Base-by-base conservation (phyloP, 2,797 vertebrate species). In the Periparus ater region DNA sequence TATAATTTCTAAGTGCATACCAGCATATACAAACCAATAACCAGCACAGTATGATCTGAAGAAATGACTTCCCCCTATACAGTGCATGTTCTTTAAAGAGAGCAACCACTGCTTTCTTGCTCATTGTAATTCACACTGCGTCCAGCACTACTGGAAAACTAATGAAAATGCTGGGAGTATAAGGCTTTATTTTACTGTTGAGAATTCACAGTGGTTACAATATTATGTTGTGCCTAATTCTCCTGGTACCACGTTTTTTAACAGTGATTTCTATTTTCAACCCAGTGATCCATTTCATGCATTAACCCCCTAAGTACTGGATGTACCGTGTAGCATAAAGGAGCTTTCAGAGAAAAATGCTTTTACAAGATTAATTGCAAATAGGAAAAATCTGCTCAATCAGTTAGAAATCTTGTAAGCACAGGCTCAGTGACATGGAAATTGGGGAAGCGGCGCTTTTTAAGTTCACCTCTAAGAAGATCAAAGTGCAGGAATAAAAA, bases 101-200 rank as follows among this genome's bases (percentile, higher is more conserved):
- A 95, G 91, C 94, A 92, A 92, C 95, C 86, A 94, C 89, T 79
- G 89, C 95, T 95, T 92, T 95, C 88, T 77, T 66, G 91, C 97
- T 98, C 98, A 98, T 98, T 98, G 97, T 97, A 96, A 98, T 98
- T 98, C 98, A 97, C 66, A 15, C 92, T 86, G 97, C 97, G 4
- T 98, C 96, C 96, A 93, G 67, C 66, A 77, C 96, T 95, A 96
- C 97, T 98, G 96, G 97, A 98, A 97, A 98, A 97, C 97, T 98
- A 98, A 98, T 98, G 98, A 98, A 98, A 98, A 97, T 90, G 96
- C 97, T 96, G 96, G 92, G 95, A 95, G 95, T 96, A 96, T 95
- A 94, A 96, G 97, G 96, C 96, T 98, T 98, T 98, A 97, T 98
- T 98, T 98, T 96, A 97, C 97, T 97, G 96, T 97, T 98, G 98